phyloP scores from a whole-genome alignment of 2,113 vertebrate genomes.

The Monopterus albus region DNA sequence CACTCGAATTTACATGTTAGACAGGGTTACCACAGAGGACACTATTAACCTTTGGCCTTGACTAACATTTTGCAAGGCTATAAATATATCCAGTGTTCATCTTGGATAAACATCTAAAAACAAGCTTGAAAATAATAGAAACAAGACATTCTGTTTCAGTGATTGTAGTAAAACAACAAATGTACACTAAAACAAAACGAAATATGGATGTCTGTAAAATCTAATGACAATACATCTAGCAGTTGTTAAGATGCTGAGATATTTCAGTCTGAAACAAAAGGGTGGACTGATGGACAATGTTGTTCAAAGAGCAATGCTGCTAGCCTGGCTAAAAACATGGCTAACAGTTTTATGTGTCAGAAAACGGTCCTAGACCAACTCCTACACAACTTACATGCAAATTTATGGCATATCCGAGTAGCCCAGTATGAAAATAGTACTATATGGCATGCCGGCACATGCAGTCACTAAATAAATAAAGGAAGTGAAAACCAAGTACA shows the following conservation, averaged over 20 bases:
- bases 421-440: not conserved
- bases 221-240: not conserved
- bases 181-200: too few relatives aligned
- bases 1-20: not conserved
- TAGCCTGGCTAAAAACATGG: too few relatives aligned
- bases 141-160: too few relatives aligned
- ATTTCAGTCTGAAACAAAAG: too few relatives aligned
- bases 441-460: too few relatives aligned
- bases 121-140: not conserved
- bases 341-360: too few relatives aligned
- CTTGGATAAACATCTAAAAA: not conserved
- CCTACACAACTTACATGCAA: not conserved
- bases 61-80: not conserved
- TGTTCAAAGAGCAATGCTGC: too few relatives aligned
- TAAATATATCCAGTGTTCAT: not conserved
- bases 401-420: not conserved
- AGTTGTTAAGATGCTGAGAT: not conserved
- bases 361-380: not conserved
- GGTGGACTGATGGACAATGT: too few relatives aligned
- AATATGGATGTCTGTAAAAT: too few relatives aligned
- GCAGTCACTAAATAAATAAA: not conserved
- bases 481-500: not conserved
- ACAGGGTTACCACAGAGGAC: not conserved
- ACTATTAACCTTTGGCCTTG: not conserved
- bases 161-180: too few relatives aligned